Base-by-base conservation (phyloP, 2,888 invertebrate species). In the Sphecodes monilicornis region DNA sequence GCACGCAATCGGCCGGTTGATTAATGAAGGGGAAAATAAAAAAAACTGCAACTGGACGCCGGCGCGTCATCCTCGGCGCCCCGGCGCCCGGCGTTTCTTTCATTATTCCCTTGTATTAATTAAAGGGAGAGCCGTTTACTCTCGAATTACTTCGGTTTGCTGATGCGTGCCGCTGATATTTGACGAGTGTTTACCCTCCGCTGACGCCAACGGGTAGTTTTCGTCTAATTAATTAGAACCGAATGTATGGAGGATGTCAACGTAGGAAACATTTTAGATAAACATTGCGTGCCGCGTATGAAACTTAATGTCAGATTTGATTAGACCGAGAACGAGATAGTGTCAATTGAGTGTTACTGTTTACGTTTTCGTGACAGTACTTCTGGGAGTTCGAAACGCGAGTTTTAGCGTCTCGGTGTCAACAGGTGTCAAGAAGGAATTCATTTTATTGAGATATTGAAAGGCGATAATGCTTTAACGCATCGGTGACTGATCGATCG, bases 1-100 rank as follows among this genome's bases (percentile, higher is more conserved):
- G 73, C 69, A 76, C 43, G 69, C 73, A 78, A 85, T 81, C 80
- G 78, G 72, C 29, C 22, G 60, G 72, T 70, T 85, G 85, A 78
- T 85, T 81, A 86, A 86, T 73, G 78, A 68, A 69, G 69, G 54
- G 41, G 73, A 76, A 54, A 76, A 85, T 85, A 76, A 76, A 81
- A 76, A 81, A 22, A 50, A 76, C 73, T 46, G 60, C 57, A 32
- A 18, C 29, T 3, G 16, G 75, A 71, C 50, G 36, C 57, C 69
- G 74, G 73, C 64, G 68, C 60, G 8, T 41, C 16, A n/a, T 22
- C 10, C 71, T 22, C 43, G 16, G 1, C 1, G 1, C 1, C 50
- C 64, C 54, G 11, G n/a, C 8, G n/a, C 26, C 26, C 39, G 36
- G n/a, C 74, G 60, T 80, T 84, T 84, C 78, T 81, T 76, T 81